These are phyloP conservation scores for Ormyrus rosae DNA, from an alignment of 2,888 invertebrate species.

Conservation along the genomic window DNA sequence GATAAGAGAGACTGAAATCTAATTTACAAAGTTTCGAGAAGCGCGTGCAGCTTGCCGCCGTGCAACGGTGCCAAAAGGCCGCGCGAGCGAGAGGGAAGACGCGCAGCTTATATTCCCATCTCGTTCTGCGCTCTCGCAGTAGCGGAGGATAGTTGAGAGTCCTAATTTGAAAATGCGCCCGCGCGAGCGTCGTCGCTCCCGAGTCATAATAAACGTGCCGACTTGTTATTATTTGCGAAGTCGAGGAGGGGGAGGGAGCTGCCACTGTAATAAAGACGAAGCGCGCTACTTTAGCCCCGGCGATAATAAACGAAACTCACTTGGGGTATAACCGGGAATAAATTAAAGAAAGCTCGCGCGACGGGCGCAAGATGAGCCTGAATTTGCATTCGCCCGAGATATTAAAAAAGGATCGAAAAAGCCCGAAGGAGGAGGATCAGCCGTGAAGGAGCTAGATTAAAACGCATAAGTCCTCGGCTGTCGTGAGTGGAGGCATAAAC, in stretches of 20 bases:
- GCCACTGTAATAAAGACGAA: constrained; percentile 51
- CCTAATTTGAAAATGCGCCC: constrained; percentile 52
- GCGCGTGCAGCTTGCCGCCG: too few species aligned
- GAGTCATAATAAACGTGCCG: constrained; percentile 46
- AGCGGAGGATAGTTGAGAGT: neutral
- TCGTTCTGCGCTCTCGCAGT: neutral
- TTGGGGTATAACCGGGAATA: constrained; percentile 38
- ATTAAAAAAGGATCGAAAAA: constrained; percentile 42
- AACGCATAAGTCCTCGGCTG: constrained; percentile 30
- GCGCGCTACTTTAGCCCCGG: constrained; percentile 30
- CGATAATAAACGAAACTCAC: constrained; percentile 54
- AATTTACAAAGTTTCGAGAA: too few species aligned
- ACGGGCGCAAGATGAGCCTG: neutral
- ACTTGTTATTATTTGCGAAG: constrained; percentile 54
- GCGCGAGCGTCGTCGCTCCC: constrained; percentile 16
- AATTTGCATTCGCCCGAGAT: constrained; percentile 40
- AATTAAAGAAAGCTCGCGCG: constrained; percentile 23
- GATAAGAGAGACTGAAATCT: too few species aligned
- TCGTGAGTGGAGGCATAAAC: neutral
- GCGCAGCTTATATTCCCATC: constrained; percentile 23
- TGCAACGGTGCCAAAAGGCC: too few species aligned
- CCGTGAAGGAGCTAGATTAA: constrained; percentile 18
- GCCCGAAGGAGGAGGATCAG: neutral
- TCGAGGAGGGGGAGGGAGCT: neutral
- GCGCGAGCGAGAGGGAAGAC: constrained; percentile 6